Evolutionary conservation across 2,888 invertebrate genomes (phyloP), one percentile per base, ranked within the genome.

Genomic region (Galerucella pusilla): DNA sequence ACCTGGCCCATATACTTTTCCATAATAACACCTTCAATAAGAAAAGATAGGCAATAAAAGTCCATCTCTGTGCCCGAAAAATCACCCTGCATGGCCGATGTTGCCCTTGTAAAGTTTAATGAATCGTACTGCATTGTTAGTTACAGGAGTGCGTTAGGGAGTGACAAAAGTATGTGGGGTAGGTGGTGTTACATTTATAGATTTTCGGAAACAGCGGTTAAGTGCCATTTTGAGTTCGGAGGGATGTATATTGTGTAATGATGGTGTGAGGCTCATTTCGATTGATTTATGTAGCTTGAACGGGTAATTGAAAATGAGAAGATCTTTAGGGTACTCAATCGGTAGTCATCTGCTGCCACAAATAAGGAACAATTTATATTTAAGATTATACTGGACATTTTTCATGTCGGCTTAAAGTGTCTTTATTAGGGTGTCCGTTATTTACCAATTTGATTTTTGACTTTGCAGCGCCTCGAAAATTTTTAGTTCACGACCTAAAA

Each of bases 51-150:
- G 35, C 35, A 42, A 42, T 42, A 42, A 42, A 42, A 42, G 52
- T 60, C 59, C 70, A 61, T 28, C 71, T 68, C 81, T 68, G 73
- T 54, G 42, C 16, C 20, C 25, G 12, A 63, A 64, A 63, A 61
- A 64, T 61, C 54, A 61, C 73, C 68, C 68, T 28, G 25, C 16
- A 61, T 61, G 69, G 57, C 59, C 49, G 60, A 71, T 73, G 73
- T 70, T 16, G 59, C 70, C 71, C 71, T 75, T 68, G 68, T 77
- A 77, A 65, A 80, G 81, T 83, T 83, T 85, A 85, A 85, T 85
- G 85, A 84, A 84, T 85, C 84, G 85, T 81, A 80, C 79, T 78
- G 81, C 81, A 84, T 85, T 84, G 84, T 85, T 83, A 80, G 79
- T 78, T 82, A 79, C 79, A 78, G 77, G 76, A 80, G 79, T 77